Evolutionary conservation across 35 echinoderm and acorn worm genomes (phyloP), one percentile per base, ranked within the genome.

Genomic region (Eucidaris tribuloides): DNA sequence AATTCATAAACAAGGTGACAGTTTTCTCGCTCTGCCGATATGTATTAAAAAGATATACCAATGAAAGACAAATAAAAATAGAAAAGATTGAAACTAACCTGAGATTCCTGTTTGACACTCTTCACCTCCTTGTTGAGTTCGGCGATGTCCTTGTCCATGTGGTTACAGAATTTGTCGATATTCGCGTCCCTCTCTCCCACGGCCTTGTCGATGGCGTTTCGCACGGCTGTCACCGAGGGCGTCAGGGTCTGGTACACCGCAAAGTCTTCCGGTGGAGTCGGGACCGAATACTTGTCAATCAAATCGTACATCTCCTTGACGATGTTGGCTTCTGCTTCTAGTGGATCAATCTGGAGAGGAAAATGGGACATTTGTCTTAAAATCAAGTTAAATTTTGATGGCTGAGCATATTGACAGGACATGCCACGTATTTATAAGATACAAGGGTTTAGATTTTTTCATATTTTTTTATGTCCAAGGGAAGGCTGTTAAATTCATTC

Each of bases 91-190:
- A 74, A 9, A 11, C 65, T 79, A 24, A 98, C 95, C 95, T 98
- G 95, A 40, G 95, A 98, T 72, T 98, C 95, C 60, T 98, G 95
- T 49, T 98, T 98, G 49, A 98, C 86, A 20, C 76, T 82, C 65
- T 90, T 92, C 11, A 98, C 95, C 4, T 98, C 95, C 61, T 90
- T 92, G 79, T 93, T 98, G 27, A 98, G 59, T 42, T 93, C 84
- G 19, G 87, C 30, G 31, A 98, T 98, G 74, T 98, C 95, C 71
- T 98, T 98, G 65, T 98, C 95, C 82, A 98, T 76, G 57, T 90
- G 90, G 80, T 93, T 98, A 50, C 95, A 98, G 90, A 98, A 98
- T 42, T 98, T 92, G 66, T 98, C 95, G 59, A 98, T 89, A 62
- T 98, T 98, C 35, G 90, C 82, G 62, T 98, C 95, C 25, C 95